phyloP scores from a whole-genome alignment of 1,140 invertebrate species.

The Stegodyphus mimosarum region DNA sequence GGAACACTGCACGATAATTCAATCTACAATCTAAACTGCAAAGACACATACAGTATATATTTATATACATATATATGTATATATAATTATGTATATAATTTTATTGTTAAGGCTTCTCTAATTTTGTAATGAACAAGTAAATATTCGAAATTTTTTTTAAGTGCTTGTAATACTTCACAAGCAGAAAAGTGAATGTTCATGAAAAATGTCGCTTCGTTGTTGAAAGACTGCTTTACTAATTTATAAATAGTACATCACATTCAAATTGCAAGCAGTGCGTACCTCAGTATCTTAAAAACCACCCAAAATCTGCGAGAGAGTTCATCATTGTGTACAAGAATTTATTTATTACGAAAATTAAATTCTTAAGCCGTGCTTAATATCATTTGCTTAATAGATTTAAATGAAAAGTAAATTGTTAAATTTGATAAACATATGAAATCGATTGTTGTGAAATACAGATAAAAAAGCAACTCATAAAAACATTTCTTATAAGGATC shows the following conservation, averaged over 20 bases:
- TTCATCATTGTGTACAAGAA: neutral
- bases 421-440: too few species aligned
- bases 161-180: constrained; percentile 17
- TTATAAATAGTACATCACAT: neutral
- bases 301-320: neutral
- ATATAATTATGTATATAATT: constrained; percentile 33
- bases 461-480: too few species aligned
- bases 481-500: too few species aligned
- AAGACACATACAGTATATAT: constrained; percentile 22
- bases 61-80: neutral
- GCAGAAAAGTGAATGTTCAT: constrained; percentile 1
- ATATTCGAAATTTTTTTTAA: constrained; percentile 13
- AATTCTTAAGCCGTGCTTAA: neutral
- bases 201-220: constrained; percentile 34
- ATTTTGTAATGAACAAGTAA: constrained; percentile 6
- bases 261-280: neutral
- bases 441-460: too few species aligned
- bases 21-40: constrained; percentile 19
- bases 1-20: neutral
- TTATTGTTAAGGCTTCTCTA: constrained; percentile 40
- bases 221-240: constrained; percentile 22
- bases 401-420: neutral
- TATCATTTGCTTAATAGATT: too few species aligned
- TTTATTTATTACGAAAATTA: neutral
- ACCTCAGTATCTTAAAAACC: neutral